phyloP scores from a whole-genome alignment of 1,140 invertebrate genomes.

The Diachasmimorpha longicaudata region DNA sequence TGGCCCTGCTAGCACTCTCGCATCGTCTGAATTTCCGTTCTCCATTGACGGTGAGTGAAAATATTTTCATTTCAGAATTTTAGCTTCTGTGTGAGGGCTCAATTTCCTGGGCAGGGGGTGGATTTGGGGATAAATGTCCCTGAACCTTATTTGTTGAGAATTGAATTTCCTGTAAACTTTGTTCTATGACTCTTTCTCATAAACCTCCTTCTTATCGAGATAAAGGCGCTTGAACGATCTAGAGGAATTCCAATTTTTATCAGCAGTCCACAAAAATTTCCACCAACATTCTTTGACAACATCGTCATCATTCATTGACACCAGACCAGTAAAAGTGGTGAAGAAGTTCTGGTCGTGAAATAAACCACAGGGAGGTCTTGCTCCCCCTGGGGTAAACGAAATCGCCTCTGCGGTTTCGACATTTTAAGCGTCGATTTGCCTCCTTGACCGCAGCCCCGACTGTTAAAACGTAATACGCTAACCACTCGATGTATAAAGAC shows the following conservation, averaged over 20 bases:
- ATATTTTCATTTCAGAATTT: no score
- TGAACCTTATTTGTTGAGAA: no score
- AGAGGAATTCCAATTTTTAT: no score
- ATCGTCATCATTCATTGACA: neutral
- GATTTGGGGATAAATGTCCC: no score
- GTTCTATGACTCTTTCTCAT: no score
- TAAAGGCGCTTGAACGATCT: no score
- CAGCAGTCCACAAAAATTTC: no score
- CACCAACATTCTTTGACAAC: neutral
- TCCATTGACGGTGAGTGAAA: constrained; percentile 75
- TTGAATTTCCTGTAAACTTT: no score
- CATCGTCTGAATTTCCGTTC: constrained; percentile 78
- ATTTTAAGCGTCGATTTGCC: constrained; percentile 1
- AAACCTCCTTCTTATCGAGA: no score
- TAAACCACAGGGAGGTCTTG: neutral
- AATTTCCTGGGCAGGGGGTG: no score
- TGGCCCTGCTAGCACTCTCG: constrained; percentile 76
- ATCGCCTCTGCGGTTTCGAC: neutral
- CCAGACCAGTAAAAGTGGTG: neutral
- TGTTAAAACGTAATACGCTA: constrained; percentile 3
- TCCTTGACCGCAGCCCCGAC: neutral
- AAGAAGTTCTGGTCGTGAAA: neutral
- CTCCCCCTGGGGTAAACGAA: neutral
- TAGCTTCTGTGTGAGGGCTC: no score
- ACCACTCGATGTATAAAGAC: neutral